Conservation (phyloP, 2,797 vertebrate genomes). For the Cossypha dichroa region DNA sequence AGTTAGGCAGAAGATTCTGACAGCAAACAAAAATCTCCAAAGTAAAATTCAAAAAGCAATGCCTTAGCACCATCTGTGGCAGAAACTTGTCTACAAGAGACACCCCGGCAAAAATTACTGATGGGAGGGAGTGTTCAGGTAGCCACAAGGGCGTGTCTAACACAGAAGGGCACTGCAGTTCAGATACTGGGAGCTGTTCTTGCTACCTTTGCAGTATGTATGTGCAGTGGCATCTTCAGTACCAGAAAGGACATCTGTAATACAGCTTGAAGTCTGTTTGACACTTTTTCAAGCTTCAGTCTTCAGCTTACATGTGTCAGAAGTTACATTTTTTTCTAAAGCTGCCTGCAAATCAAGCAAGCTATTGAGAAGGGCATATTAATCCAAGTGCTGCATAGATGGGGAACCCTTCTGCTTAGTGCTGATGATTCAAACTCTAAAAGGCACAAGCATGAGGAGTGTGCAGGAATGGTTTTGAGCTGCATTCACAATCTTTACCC, state of each 20-base stretch:
- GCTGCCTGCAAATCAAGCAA: neutral
- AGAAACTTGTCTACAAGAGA: neutral
- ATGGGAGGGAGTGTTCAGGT: neutral
- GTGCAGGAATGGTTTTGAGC: neutral
- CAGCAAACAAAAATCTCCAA: neutral
- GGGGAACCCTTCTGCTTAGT: neutral
- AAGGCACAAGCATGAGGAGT: neutral
- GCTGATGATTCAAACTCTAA: neutral
- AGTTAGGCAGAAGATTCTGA: neutral
- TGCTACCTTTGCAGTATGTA: neutral
- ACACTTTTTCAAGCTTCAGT: neutral
- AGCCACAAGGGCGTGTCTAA: neutral
- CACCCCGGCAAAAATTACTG: neutral
- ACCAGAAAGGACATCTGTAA: neutral
- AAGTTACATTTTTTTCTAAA: neutral
- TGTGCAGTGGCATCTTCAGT: neutral
- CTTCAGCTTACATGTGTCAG: neutral
- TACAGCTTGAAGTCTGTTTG: neutral
- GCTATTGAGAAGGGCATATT: neutral
- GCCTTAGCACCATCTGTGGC: neutral
- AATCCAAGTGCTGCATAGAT: neutral
- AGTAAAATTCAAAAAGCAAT: neutral
- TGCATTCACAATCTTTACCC: neutral
- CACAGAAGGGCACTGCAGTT: neutral
- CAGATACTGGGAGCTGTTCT: neutral